Evolutionary conservation across 1,140 invertebrate genomes (phyloP), one percentile per base, ranked within the genome.

Genomic region (Hydropsyche tenuis): DNA sequence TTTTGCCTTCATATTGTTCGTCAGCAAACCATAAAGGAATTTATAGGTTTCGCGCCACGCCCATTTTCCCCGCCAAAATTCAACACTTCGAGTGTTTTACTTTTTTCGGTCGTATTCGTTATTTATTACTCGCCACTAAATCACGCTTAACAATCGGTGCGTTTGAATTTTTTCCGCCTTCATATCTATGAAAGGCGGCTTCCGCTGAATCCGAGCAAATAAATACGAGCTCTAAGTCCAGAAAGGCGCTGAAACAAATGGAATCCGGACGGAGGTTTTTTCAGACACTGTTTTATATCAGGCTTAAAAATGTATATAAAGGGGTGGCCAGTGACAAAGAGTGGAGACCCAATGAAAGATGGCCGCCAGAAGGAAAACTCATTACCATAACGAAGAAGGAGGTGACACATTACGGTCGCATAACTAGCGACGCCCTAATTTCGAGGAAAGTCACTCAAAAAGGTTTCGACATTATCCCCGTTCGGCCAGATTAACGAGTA

Each of bases 381-480:
- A 65, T 65, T 65, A 65, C 63, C 63, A 65, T 65, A 65, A 65
- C 63, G 63, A 65, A 65, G 20, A 18, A 27, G 37, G 63, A 65
- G 63, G 30, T 65, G 63, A 65, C 27, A 43, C 43, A 63, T 63
- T 63, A 63, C 30, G 30, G 60, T 42, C 63, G 18, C 63, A 43
- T 46, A 46, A 65, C 63, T 65, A 65, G 22, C n/a, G 30, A 12
- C 30, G 43, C 30, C 37, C 63, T 65, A 42, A 65, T 65, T 65
- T 46, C 37, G 48, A 3, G 30, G 2, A 22, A 65, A 16, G 43
- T 30, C 5, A 12, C 60, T 27, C 22, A 22, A 63, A 63, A 63
- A 63, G 30, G 60, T 53, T 53, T 53, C 48, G 4, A 18, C 48
- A 9, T 20, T 20, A 18, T 18, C 48, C 48, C 16, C 46, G 46